Evolutionary conservation across 2,888 invertebrate species (phyloP).

Genomic region (Cinara cedri): DNA sequence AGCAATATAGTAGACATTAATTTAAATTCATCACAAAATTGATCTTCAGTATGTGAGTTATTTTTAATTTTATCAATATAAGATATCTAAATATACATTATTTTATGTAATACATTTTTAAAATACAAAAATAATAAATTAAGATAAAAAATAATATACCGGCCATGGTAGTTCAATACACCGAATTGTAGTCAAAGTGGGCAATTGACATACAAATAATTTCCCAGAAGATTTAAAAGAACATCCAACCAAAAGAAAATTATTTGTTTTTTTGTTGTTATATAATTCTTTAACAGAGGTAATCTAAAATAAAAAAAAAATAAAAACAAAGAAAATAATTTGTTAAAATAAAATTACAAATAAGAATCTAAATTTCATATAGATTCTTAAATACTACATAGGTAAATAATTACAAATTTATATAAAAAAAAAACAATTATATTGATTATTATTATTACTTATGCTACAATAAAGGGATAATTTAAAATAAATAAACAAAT

Average conservation of each 20-base stretch:
- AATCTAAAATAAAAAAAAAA: slow-evolving; percentile 14
- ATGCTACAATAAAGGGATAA: too few relatives aligned
- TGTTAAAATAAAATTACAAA: too few relatives aligned
- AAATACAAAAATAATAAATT: not conserved
- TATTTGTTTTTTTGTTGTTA: not conserved
- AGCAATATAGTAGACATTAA: slow-evolving; percentile 46
- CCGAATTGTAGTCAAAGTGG: slow-evolving; percentile 46
- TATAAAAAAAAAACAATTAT: too few relatives aligned
- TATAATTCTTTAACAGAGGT: slow-evolving; percentile 37
- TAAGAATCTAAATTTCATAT: too few relatives aligned
- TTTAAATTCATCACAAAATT: slow-evolving; percentile 48
- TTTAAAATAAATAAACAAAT: too few relatives aligned
- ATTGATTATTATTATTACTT: too few relatives aligned
- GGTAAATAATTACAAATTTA: too few relatives aligned
- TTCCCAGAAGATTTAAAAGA: slow-evolving; percentile 41
- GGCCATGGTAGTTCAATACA: slow-evolving; percentile 42
- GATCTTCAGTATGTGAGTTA: slow-evolving; percentile 12
- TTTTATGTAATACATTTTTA: not conserved
- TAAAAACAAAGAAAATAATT: too few relatives aligned
- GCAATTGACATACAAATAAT: slow-evolving; percentile 46
- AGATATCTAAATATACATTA: slow-evolving; percentile 22
- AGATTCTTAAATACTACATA: too few relatives aligned
- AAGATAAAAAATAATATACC: slow-evolving; percentile 15
- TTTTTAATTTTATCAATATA: slow-evolving; percentile 32
- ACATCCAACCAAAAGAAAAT: slow-evolving; percentile 37